Conservation (phyloP, 2,888 invertebrate species). For the Luperina testacea region DNA sequence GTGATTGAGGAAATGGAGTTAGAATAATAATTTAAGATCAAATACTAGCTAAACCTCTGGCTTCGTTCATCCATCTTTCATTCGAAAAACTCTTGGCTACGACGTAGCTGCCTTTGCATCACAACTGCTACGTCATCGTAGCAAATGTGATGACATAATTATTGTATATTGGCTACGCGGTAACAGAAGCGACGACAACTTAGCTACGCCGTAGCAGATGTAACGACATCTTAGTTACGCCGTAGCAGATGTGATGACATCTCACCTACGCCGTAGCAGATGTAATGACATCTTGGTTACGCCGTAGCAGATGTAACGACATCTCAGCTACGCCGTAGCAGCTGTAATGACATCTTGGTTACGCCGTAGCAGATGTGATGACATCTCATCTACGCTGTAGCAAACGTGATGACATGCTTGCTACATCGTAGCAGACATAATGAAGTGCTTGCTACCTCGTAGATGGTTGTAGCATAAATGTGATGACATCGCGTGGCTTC, state of each 20-base stretch:
- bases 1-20: not conserved
- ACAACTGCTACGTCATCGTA: not conserved
- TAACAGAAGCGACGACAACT: not conserved
- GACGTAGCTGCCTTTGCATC: no score
- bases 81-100: not conserved
- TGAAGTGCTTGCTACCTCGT: not conserved
- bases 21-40: not conserved
- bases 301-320: no score
- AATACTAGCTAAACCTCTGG: not conserved
- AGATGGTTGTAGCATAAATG: no score
- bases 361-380: not conserved
- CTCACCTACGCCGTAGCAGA: not conserved
- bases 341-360: not conserved
- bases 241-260: not conserved
- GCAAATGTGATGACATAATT: not conserved
- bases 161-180: not conserved
- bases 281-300: not conserved
- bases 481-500: accelerated
- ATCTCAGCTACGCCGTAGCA: not conserved
- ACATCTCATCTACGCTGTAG: not conserved
- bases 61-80: not conserved
- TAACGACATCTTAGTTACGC: not conserved
- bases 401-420: not conserved
- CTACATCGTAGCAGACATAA: not conserved
- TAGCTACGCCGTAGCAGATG: not conserved